Conservation (phyloP, 2,113 vertebrate species). For the Columba janthina region DNA sequence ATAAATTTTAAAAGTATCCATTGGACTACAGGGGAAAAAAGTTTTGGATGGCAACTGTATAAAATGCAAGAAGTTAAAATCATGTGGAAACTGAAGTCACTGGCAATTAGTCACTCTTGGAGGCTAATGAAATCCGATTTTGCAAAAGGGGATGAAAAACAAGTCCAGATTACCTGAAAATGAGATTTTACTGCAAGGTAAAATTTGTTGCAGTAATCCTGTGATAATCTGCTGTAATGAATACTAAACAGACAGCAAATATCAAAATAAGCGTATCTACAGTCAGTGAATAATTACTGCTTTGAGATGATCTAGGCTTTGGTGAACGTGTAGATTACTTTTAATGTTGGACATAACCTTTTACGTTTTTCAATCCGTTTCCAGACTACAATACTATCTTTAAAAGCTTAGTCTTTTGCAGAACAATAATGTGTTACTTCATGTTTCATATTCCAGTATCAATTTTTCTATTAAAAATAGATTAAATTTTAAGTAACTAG, state of each 20-base stretch:
- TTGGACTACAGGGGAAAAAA: slow-evolving; percentile 19
- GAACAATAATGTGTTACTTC: slow-evolving; percentile 61
- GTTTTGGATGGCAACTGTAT: slow-evolving; percentile 3
- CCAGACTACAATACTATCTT: slow-evolving; percentile 68
- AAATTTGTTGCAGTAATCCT: background rate
- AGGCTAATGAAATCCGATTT: background rate
- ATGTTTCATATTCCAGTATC: slow-evolving; percentile 74
- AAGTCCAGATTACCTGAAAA: slow-evolving; percentile 2
- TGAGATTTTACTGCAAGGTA: background rate
- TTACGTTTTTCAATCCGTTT: slow-evolving; percentile 67
- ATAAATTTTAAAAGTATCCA: slow-evolving; percentile 40
- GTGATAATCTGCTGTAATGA: slow-evolving; percentile 28
- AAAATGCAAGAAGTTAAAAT: slow-evolving; percentile 50
- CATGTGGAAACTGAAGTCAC: background rate
- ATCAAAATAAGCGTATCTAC: slow-evolving; percentile 16
- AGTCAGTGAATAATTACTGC: slow-evolving; percentile 28
- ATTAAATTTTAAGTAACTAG: slow-evolving; percentile 75
- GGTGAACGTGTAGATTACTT: slow-evolving; percentile 59
- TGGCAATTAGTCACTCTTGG: background rate
- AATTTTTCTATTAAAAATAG: slow-evolving; percentile 83
- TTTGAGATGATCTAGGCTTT: slow-evolving; percentile 40
- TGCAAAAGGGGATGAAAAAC: slow-evolving; percentile 3
- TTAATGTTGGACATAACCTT: slow-evolving; percentile 72
- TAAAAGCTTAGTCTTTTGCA: slow-evolving; percentile 73
- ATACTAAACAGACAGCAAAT: slow-evolving; percentile 1